phyloP scores from a whole-genome alignment of 2,797 vertebrate species.

The Falco biarmicus region DNA sequence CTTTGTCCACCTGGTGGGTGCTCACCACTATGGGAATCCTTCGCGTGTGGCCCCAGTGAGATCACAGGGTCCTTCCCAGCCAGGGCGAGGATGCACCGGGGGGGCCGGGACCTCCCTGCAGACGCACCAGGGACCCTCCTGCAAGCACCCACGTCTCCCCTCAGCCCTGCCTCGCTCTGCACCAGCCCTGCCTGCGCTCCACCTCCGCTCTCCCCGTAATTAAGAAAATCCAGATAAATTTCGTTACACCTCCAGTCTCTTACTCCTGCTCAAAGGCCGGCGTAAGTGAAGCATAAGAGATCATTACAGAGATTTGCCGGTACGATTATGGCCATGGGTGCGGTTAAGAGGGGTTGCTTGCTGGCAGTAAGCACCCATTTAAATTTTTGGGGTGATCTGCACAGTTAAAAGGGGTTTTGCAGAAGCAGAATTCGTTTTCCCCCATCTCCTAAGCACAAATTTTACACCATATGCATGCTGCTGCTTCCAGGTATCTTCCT shows the following conservation, averaged over 20 bases:
- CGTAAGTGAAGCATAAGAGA: not conserved
- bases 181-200: not conserved
- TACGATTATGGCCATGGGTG: fast-evolving
- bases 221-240: not conserved
- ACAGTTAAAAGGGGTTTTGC: not conserved
- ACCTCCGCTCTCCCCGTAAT: not conserved
- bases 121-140: not conserved
- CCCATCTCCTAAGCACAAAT: not conserved
- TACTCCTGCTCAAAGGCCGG: not conserved
- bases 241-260: not conserved
- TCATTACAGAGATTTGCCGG: not conserved
- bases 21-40: not conserved
- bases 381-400: not conserved
- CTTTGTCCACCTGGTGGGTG: fast-evolving
- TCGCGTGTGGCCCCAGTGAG: fast-evolving
- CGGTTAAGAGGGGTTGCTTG: not conserved
- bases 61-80: not conserved
- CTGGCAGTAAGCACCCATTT: not conserved
- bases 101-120: not conserved
- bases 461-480: fast-evolving
- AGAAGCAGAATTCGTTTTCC: not conserved
- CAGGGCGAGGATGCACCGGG: fast-evolving
- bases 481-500: not conserved
- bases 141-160: fast-evolving
- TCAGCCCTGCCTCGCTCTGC: not conserved